Evolutionary conservation across 92 coral and sea anemone genomes (phyloP), one percentile per base, ranked within the genome.

Genomic region (Porites evermanni): DNA sequence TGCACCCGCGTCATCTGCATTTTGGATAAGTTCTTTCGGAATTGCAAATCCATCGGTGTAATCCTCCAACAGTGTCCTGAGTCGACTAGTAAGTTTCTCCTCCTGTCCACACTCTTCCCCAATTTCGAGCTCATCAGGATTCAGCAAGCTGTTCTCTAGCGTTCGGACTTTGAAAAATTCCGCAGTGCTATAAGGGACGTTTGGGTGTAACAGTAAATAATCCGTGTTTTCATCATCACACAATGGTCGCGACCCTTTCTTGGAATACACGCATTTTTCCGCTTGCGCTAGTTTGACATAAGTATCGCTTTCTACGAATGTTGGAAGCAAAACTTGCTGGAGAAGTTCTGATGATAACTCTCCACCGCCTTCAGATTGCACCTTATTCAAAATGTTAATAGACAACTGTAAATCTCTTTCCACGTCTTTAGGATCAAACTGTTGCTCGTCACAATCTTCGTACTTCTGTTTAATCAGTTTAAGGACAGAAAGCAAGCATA

Each of bases 71-170:
- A 93, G 77, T 47, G 89, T 86, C 66, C 78, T 89, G 6, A 93
- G 77, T 64, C 96, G 84, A 77, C 88, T 84, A 12, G 93, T 85
- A 56, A 93, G 78, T 26, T 94, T 93, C 67, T 95, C 98, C n/a
- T 86, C 84, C 59, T 93, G 98, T 64, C 98, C 98, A 79, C 88
- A 91, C 74, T 92, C 91, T 79, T 95, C 98, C 29, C 96, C 96
- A 65, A 94, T 32, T 24, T 84, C 94, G 2, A 95, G 96, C 70
- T 87, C 91, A 67, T 95, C 98, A 12, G 96, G 89, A 18, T 92
- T 93, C 56, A 95, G 88, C 72, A 91, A 77, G 9, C 98, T 92
- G 67, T 93, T 93, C 83, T 88, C 87, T 52, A 93, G 68, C 44
- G 93, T 75, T 63, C 93, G 94, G 13, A 95, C 96, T 54, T 88